A percentile compares a stretch with the other conserved stretches of the same genome.
phyloP scores from a whole-genome alignment of 1,140 invertebrate species.

The Trichonephila clavipes region DNA sequence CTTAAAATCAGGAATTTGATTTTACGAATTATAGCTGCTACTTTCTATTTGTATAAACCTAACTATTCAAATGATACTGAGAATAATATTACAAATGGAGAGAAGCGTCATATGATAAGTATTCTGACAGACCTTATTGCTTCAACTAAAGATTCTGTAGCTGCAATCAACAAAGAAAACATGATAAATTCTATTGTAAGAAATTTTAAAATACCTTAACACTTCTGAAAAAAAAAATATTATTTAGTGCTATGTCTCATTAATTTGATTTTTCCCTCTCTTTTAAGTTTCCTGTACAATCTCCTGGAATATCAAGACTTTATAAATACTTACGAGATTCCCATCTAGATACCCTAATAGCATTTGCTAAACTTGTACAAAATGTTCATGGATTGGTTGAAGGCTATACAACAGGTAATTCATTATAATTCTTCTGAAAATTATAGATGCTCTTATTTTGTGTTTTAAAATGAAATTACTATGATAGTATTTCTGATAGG shows the following conservation, averaged over 20 bases:
- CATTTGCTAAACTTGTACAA: constrained; percentile 78
- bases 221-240: background rate
- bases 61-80: constrained; percentile 67
- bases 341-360: constrained; percentile 78
- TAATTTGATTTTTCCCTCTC: constrained; percentile 31
- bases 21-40: constrained; percentile 79
- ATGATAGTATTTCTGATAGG: no score
- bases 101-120: constrained; percentile 75
- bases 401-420: constrained; percentile 78
- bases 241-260: background rate
- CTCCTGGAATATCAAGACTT: constrained; percentile 79
- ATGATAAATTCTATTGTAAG: constrained; percentile 59
- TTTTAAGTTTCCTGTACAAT: constrained; percentile 78
- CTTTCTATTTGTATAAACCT: constrained; percentile 78
- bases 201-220: background rate
- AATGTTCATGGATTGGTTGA: constrained; percentile 78
- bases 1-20: constrained; percentile 79
- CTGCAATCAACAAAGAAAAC: constrained; percentile 52
- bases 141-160: constrained; percentile 77
- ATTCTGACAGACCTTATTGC: constrained; percentile 78
- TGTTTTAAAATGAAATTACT: background rate
- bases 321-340: constrained; percentile 77
- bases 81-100: constrained; percentile 76
- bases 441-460: background rate
- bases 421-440: background rate